Conservation (phyloP, 1,140 invertebrate genomes). For the Phymorhynchus buccinoides region DNA sequence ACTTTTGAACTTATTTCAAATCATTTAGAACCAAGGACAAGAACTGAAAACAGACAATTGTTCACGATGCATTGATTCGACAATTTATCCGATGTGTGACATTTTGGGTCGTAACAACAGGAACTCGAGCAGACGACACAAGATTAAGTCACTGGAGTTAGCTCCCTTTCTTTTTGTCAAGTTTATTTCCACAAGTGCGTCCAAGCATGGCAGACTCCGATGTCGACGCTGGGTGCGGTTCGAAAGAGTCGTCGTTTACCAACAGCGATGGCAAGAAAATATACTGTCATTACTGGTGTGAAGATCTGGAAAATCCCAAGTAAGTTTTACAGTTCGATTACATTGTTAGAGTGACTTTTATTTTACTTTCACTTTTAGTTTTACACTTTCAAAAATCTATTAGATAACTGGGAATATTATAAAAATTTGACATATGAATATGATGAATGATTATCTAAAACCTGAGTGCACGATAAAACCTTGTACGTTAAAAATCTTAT, state of each 20-base stretch:
- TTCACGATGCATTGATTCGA: no score
- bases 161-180: no score
- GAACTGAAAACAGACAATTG: no score
- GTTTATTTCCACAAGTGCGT: no score
- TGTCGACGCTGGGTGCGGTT: not conserved
- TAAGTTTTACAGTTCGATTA: not conserved
- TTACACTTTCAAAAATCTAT: not conserved
- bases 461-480: not conserved
- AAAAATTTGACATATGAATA: no score
- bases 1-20: no score
- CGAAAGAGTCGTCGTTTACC: constrained; percentile 19
- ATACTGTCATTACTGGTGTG: constrained; percentile 34
- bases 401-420: not conserved
- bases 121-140: no score
- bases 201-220: constrained; percentile 23
- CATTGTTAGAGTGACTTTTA: not conserved
- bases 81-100: no score
- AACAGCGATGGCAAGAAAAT: constrained; percentile 28
- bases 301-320: constrained; percentile 30
- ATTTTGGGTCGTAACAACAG: no score
- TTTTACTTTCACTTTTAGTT: not conserved
- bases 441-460: no score
- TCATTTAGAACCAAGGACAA: no score
- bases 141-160: no score
- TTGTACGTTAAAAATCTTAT: not conserved